Base-by-base conservation (phyloP, 1,140 invertebrate genomes). In the Samia ricini region DNA sequence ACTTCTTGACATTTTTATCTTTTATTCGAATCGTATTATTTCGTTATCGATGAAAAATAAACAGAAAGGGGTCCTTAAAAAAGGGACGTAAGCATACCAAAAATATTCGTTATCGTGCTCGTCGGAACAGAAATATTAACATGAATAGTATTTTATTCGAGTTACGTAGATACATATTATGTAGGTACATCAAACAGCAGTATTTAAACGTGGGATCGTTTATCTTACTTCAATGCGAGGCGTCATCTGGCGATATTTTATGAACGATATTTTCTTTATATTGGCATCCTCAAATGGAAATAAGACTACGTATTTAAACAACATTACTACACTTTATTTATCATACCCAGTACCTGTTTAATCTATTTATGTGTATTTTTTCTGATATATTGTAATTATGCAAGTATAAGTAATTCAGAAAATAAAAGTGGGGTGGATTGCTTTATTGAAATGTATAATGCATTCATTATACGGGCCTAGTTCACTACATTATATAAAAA, bases 171-270 rank as follows among this genome's bases (percentile, higher is more conserved):
- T 4, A 42, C 4, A 42, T 42, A n/a, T n/a, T n/a, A 42, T 42
- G 26, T 26, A 26, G 3, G 4, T 15, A 15, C 33, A 15, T 42
- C 33, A 42, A 42, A 42, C 10, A 12, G 4, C 8, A 15, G 4
- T 42, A 52, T 52, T 52, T 52, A 52, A 52, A 52, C 6, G 23
- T 21, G 7, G 51, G 20, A 21, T 22, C 51, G 51, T 52, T 52
- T 22, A 52, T 52, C 20, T 52, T 52, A 3, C 6, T 50, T 20
- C 15, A 52, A 22, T 52, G 23, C 2, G 23, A 21, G 7, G 3
- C n/a, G 21, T 52, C 15, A 51, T 51, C n/a, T 51, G 18, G 49
- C 21, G 8, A 51, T 51, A 21, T 52, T 52, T 52, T 21, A 20
- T 52, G 23, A 22, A 52, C 51, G 21, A 52, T 23, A 23, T 21